These are phyloP conservation scores for Scaptodrosophila lebanonensis DNA, from an alignment of 1,140 invertebrate genomes.

Conservation along the genomic window DNA sequence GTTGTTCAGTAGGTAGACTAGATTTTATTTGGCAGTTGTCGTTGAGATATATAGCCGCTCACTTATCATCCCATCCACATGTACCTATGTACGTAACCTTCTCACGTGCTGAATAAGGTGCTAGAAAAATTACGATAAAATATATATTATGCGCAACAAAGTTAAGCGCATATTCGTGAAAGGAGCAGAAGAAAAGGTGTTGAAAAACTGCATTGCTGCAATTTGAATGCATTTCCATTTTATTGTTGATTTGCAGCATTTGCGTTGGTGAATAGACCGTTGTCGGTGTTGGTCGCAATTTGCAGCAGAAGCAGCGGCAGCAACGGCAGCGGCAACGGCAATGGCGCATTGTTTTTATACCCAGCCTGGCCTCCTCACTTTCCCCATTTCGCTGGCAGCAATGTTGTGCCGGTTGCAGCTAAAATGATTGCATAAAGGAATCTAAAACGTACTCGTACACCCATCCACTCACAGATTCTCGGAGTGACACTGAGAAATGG, in stretches of 20 bases:
- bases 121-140: constrained; percentile 55
- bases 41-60: no score
- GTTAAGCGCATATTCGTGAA: constrained; percentile 19
- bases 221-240: constrained; percentile 47
- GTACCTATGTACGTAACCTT: no score
- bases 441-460: no score
- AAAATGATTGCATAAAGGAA: constrained; percentile 64
- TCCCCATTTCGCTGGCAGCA: constrained; percentile 5
- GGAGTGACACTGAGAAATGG: no score
- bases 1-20: no score
- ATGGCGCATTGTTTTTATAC: constrained; percentile 58
- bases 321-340: constrained; percentile 49
- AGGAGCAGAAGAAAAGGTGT: constrained; percentile 7
- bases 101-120: constrained; percentile 11
- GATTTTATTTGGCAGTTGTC: no score
- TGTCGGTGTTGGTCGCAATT: no score
- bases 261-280: constrained; percentile 65
- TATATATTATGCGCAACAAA: constrained; percentile 26
- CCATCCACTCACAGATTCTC: no score
- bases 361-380: constrained; percentile 37
- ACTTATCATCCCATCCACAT: no score
- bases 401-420: constrained; percentile 24
- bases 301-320: no score
- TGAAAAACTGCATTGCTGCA: constrained; percentile 52
- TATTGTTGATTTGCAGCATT: constrained; percentile 59